Evolutionary conservation across 2,888 invertebrate species (phyloP).

Genomic region (Argyra leucocephala): DNA sequence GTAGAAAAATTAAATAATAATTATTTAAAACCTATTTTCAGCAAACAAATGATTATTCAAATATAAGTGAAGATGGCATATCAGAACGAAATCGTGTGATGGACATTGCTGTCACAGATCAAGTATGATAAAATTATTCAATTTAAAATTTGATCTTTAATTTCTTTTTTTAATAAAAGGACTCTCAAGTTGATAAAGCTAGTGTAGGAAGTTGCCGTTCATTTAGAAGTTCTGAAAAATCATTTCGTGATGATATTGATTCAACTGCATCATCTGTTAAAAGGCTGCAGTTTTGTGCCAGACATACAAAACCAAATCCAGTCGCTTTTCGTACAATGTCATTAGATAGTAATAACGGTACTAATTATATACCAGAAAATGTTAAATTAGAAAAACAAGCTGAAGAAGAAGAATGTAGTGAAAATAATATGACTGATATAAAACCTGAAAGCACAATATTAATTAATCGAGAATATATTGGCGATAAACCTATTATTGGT

Average conservation of each 20-base stretch:
- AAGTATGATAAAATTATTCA: slow-evolving; percentile 23
- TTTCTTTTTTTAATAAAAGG: slow-evolving; percentile 23
- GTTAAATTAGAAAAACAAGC: slow-evolving; percentile 28
- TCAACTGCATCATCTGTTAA: slow-evolving; percentile 26
- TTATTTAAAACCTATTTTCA: slow-evolving; percentile 23
- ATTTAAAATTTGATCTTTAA: background rate
- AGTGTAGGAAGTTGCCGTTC: slow-evolving; percentile 31
- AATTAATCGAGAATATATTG: background rate
- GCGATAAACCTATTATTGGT: background rate
- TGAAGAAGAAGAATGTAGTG: slow-evolving; percentile 24
- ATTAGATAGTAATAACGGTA: slow-evolving; percentile 28
- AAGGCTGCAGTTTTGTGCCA: slow-evolving; percentile 26
- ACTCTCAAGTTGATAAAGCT: slow-evolving; percentile 29
- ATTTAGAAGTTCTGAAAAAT: slow-evolving; percentile 30
- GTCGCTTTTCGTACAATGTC: slow-evolving; percentile 29
- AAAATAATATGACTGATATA: slow-evolving; percentile 1
- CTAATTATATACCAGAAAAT: slow-evolving; percentile 30
- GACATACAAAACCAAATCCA: slow-evolving; percentile 27
- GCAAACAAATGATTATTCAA: slow-evolving; percentile 41
- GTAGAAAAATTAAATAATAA: background rate
- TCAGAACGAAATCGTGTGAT: slow-evolving; percentile 45
- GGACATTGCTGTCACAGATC: slow-evolving; percentile 23
- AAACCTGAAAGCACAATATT: background rate
- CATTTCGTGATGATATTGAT: slow-evolving; percentile 29
- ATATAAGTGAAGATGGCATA: slow-evolving; percentile 43